These are phyloP conservation scores for Scartelaos histophorus DNA, from an alignment of 2,113 vertebrate species.

Conservation along the genomic window DNA sequence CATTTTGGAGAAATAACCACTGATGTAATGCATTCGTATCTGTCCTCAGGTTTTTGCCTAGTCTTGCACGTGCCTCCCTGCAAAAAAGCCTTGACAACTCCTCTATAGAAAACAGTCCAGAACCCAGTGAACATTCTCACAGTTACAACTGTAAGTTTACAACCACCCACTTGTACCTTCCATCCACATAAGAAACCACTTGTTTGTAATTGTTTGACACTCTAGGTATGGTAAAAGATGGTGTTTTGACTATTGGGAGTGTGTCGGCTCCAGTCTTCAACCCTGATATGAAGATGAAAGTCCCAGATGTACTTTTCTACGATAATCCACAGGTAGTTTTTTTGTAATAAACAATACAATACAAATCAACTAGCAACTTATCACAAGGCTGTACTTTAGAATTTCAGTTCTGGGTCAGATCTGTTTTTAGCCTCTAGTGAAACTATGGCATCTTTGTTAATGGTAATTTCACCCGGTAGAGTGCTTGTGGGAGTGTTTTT, in stretches of 20 bases:
- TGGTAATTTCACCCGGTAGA: neutral
- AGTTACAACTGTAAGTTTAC: slow-evolving; percentile 82
- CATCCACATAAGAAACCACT: neutral
- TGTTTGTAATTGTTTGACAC: neutral
- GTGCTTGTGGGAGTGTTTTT: neutral
- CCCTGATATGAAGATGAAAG: slow-evolving; percentile 88
- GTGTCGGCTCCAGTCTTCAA: slow-evolving; percentile 81
- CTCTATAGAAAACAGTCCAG: slow-evolving; percentile 73
- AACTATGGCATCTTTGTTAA: neutral
- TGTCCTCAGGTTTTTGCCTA: slow-evolving; percentile 89
- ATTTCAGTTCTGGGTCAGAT: neutral
- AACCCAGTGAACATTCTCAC: slow-evolving; percentile 54
- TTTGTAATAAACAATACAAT: neutral
- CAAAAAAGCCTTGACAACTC: slow-evolving; percentile 85
- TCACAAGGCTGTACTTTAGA: neutral
- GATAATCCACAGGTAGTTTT: slow-evolving; percentile 90
- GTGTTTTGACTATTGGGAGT: slow-evolving; percentile 85
- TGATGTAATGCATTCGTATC: neutral
- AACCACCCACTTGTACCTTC: neutral
- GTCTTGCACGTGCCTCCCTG: slow-evolving; percentile 85
- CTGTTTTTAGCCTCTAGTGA: neutral
- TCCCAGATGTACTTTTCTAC: slow-evolving; percentile 96
- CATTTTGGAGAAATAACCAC: neutral
- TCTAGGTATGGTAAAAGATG: slow-evolving; percentile 83
- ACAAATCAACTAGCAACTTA: neutral